These are phyloP conservation scores for Melopsittacus undulatus DNA, from an alignment of 2,797 vertebrate genomes.

Conservation along the genomic window DNA sequence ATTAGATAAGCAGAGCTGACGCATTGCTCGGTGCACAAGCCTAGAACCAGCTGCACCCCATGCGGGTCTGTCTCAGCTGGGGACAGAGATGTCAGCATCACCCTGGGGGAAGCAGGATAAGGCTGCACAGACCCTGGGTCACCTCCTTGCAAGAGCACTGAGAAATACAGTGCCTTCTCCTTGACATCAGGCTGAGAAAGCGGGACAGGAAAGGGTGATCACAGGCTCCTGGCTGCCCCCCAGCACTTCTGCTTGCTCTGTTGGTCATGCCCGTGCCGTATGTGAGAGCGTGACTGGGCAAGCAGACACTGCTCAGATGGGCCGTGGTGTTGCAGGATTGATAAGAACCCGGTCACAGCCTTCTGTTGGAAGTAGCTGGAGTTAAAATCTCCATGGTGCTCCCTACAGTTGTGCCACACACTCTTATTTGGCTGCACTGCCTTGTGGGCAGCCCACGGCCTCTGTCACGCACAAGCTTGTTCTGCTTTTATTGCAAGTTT, in stretches of 20 bases:
- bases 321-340: not conserved
- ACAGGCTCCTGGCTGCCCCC: conserved; percentile 10
- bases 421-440: not conserved
- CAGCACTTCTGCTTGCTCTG: conserved; percentile 11
- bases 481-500: not conserved
- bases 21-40: not conserved
- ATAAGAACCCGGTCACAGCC: not conserved
- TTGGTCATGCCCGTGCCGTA: not conserved
- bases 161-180: not conserved
- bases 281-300: not conserved
- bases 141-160: not conserved
- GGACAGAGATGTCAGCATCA: not conserved
- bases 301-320: not conserved
- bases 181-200: not conserved
- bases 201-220: not conserved
- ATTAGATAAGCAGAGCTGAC: conserved; percentile 57
- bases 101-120: not conserved
- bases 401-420: not conserved
- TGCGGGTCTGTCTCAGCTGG: not conserved
- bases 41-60: not conserved
- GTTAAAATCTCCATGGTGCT: not conserved
- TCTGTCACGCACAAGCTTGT: fast-evolving
- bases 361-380: not conserved
- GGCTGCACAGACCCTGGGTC: not conserved
- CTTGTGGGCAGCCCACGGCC: not conserved